Evolutionary conservation across 2,888 invertebrate species (phyloP).

Genomic region (Hemistola chrysoprasaria): DNA sequence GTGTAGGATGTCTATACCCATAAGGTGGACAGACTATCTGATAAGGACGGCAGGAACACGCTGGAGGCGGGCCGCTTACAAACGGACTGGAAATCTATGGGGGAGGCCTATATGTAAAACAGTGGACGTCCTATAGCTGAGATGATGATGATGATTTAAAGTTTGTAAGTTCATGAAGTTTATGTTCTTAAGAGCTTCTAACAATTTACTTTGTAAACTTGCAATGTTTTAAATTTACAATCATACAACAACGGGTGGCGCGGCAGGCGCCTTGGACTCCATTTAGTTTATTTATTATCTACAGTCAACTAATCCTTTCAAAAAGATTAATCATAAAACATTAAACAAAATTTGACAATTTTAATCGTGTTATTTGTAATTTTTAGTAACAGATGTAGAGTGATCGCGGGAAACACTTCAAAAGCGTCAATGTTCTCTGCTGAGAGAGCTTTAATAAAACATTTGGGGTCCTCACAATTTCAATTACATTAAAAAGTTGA

Average conservation of each 20-base stretch:
- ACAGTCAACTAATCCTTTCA: slow-evolving; percentile 12
- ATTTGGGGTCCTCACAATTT: slow-evolving; percentile 71
- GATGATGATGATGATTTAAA: too few relatives aligned
- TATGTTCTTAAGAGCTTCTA: slow-evolving; percentile 5
- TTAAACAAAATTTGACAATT: slow-evolving; percentile 24
- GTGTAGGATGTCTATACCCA: too few relatives aligned
- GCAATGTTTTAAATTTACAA: slow-evolving; percentile 15
- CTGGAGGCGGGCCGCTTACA: too few relatives aligned
- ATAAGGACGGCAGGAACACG: too few relatives aligned
- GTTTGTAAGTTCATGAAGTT: too few relatives aligned
- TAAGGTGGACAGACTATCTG: too few relatives aligned
- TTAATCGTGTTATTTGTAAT: slow-evolving; percentile 28
- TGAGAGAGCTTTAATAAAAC: slow-evolving; percentile 68
- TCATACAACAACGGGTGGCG: slow-evolving; percentile 5
- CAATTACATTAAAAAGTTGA: slow-evolving; percentile 80
- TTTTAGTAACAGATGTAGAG: slow-evolving; percentile 28
- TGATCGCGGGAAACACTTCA: slow-evolving; percentile 41
- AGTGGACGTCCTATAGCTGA: too few relatives aligned
- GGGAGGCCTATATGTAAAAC: too few relatives aligned
- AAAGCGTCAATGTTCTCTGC: slow-evolving; percentile 47
- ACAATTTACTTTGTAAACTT: slow-evolving; percentile 20
- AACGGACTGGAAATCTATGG: too few relatives aligned
- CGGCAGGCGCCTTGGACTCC: background rate
- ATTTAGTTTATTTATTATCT: too few relatives aligned
- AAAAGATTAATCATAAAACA: slow-evolving; percentile 20